Evolutionary conservation across 2,113 vertebrate genomes (phyloP).

Genomic region (Hemibates koningsi): DNA sequence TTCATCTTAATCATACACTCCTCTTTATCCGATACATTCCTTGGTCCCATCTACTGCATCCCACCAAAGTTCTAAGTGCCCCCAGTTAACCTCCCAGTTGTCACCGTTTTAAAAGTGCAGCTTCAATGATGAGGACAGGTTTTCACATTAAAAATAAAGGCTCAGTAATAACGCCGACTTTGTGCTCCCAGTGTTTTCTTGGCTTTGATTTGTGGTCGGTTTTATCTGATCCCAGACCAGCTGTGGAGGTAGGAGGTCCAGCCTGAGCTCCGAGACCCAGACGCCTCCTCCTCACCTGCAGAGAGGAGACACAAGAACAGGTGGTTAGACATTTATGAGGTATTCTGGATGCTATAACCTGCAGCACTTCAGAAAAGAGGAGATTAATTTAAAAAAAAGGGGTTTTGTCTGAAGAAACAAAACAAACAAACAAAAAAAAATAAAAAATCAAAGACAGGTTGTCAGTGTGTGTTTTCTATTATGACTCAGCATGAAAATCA

Average conservation of each 20-base stretch:
- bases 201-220: not conserved
- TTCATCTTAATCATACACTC: not conserved
- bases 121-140: not conserved
- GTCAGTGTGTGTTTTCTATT: not conserved
- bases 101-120: not conserved
- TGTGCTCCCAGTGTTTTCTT: not conserved
- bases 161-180: not conserved
- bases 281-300: slow-evolving; percentile 84
- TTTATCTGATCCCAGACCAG: slow-evolving; percentile 94
- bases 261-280: slow-evolving; percentile 75
- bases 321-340: not conserved
- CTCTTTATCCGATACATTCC: not conserved
- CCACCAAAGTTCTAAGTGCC: not conserved
- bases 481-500: not conserved
- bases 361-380: not conserved
- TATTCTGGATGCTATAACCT: not conserved
- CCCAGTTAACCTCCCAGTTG: not conserved
- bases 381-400: not conserved
- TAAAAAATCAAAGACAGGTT: not conserved
- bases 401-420: not conserved
- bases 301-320: not conserved
- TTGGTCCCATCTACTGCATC: slow-evolving; percentile 8
- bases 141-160: slow-evolving; percentile 6
- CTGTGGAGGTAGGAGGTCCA: slow-evolving; percentile 98
- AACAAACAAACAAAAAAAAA: not conserved